A percentile compares a stretch with the other conserved stretches of the same genome.
phyloP scores from a whole-genome alignment of 2,113 vertebrate species.

The Gymnogyps californianus region DNA sequence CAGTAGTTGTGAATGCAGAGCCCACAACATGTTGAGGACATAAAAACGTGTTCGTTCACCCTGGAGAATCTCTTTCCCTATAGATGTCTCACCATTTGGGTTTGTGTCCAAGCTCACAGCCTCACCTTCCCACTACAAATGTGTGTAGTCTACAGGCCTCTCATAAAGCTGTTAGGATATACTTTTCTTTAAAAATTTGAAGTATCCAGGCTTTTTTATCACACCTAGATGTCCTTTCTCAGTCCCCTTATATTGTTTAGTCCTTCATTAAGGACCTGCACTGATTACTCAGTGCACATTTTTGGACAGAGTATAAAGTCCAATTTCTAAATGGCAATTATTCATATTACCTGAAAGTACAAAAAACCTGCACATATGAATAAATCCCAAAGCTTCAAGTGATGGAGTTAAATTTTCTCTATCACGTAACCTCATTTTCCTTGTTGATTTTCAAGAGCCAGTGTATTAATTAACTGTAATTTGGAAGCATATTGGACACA shows the following conservation, averaged over 20 bases:
- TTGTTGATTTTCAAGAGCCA: neutral
- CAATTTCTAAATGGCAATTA: neutral
- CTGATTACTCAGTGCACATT: neutral
- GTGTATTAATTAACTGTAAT: neutral
- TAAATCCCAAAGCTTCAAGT: neutral
- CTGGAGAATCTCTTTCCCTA: neutral
- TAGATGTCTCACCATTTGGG: rapidly evolving
- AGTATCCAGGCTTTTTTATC: neutral
- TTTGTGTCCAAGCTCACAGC: neutral
- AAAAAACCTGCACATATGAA: neutral
- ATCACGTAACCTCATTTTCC: neutral
- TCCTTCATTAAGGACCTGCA: neutral
- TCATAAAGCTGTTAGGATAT: neutral
- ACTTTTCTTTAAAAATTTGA: neutral
- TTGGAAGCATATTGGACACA: neutral
- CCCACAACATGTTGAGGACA: rapidly evolving
- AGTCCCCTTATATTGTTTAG: neutral
- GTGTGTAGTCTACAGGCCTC: neutral
- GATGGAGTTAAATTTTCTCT: neutral
- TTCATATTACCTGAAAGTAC: neutral
- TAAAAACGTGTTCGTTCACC: neutral
- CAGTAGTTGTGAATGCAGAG: neutral
- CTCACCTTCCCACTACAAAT: neutral
- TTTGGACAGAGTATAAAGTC: neutral
- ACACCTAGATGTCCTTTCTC: neutral